Conservation (phyloP, 2,797 vertebrate genomes). For the Podarcis siculus region DNA sequence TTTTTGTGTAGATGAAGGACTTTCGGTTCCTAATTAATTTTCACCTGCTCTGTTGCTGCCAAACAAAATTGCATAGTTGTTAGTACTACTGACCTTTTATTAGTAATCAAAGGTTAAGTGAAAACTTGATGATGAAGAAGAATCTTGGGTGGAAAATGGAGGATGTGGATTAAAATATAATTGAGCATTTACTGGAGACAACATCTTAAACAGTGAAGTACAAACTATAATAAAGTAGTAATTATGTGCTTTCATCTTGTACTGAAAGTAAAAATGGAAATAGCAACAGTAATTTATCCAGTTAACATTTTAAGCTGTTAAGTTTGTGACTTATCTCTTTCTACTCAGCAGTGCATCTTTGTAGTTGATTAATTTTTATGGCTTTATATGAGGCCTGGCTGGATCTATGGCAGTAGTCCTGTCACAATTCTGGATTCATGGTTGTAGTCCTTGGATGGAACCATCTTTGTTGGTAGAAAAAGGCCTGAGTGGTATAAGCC, state of each 20-base stretch:
- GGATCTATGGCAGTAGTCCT: neutral
- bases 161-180: neutral
- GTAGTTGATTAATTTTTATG: neutral
- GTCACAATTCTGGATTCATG: neutral
- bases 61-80: neutral
- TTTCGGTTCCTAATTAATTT: neutral
- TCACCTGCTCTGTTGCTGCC: neutral
- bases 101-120: neutral
- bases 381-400: neutral
- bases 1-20: neutral
- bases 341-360: neutral
- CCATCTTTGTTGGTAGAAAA: neutral
- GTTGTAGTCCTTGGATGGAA: neutral
- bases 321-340: neutral
- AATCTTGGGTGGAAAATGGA: neutral
- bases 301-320: neutral
- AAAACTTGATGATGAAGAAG: neutral
- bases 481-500: no score
- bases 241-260: neutral
- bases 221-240: neutral
- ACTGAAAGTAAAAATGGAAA: neutral
- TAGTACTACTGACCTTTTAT: neutral
- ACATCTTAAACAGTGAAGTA: neutral
- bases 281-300: neutral
- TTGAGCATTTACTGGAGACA: no score